phyloP scores from a whole-genome alignment of 2,888 invertebrate species.

The Acanthosepion pharaonis region DNA sequence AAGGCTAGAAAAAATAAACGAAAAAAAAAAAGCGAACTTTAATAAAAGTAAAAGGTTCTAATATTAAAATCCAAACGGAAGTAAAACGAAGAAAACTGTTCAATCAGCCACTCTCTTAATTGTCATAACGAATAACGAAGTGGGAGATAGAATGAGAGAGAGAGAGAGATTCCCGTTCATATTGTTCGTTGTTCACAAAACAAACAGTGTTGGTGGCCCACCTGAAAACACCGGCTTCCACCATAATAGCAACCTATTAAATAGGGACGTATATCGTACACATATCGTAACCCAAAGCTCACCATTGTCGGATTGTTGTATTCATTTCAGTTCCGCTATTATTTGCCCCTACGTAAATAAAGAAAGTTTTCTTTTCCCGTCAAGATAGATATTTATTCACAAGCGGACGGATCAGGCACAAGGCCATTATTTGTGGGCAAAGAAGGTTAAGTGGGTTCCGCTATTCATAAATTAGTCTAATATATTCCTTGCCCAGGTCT shows the following conservation, averaged over 20 bases:
- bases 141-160: not conserved
- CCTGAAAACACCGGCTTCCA: not conserved
- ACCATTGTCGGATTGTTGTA: not conserved
- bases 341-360: not conserved
- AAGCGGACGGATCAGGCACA: not conserved
- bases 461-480: not conserved
- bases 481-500: not conserved
- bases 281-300: not conserved
- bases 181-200: not conserved
- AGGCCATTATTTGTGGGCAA: not conserved
- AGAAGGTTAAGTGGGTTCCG: not conserved
- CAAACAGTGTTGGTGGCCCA: not conserved
- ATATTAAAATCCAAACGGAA: no score
- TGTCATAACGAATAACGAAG: no score
- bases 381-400: not conserved
- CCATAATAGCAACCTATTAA: not conserved
- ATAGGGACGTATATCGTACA: not conserved
- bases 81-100: no score
- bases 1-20: no score
- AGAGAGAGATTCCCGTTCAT: not conserved
- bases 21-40: no score
- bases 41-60: no score
- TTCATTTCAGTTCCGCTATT: not conserved
- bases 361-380: not conserved
- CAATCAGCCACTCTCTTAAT: no score